Evolutionary conservation across 2,113 vertebrate genomes (phyloP).

Genomic region (Lasiurus cinereus): DNA sequence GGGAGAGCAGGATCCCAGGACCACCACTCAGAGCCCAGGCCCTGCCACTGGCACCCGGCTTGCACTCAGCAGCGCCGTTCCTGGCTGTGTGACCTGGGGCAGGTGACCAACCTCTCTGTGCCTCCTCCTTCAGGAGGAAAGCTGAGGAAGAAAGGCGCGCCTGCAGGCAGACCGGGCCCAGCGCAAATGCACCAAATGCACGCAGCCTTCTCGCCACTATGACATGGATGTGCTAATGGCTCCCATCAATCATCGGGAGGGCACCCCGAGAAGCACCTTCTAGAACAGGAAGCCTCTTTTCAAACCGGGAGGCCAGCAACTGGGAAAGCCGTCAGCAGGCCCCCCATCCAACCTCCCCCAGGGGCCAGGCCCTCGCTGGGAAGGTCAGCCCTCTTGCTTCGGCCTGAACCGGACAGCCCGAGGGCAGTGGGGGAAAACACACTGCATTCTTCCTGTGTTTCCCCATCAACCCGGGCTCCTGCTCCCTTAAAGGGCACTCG

Average conservation of each 20-base stretch:
- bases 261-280: neutral
- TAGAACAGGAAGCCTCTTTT: neutral
- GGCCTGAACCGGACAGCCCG: conserved; percentile 12
- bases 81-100: neutral
- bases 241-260: too few species aligned
- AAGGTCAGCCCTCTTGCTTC: conserved; percentile 6
- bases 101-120: neutral
- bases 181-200: neutral
- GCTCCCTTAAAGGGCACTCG: conserved; percentile 61
- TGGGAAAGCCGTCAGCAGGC: neutral
- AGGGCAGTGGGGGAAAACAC: conserved; percentile 52
- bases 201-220: neutral
- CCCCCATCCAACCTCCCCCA: too few species aligned
- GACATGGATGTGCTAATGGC: too few species aligned
- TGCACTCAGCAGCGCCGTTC: neutral
- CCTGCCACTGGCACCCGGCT: neutral
- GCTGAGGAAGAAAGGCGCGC: neutral
- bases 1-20: too few species aligned
- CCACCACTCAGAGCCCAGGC: neutral
- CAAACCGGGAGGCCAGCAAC: neutral
- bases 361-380: neutral
- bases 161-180: rapidly evolving
- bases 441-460: conserved; percentile 56
- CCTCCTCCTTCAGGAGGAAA: neutral
- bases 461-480: conserved; percentile 62